Conservation (phyloP, 2,888 invertebrate species). For the Drosophila peninsularis region DNA sequence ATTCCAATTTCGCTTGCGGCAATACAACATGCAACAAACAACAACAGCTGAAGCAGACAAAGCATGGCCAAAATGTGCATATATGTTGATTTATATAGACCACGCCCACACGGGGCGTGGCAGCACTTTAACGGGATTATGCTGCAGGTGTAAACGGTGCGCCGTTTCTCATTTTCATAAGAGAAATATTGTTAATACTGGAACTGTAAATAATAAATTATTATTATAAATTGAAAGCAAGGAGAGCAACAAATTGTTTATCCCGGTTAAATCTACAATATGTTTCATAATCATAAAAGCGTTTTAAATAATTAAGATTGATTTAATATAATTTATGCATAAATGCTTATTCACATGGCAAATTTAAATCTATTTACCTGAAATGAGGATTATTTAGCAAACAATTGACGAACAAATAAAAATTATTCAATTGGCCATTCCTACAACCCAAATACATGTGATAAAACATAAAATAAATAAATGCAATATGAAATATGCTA, state of each 20-base stretch:
- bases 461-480: neutral
- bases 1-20: slow-evolving; percentile 33
- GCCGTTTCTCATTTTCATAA: neutral
- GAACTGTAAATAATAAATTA: neutral
- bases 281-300: neutral
- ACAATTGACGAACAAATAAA: neutral
- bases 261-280: neutral
- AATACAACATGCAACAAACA: neutral
- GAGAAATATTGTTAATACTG: neutral
- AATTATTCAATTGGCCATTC: too few relatives aligned
- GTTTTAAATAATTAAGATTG: neutral
- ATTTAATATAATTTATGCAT: neutral
- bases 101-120: neutral
- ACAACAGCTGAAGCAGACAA: neutral
- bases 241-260: neutral
- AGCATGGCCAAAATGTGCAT: neutral
- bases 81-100: slow-evolving; percentile 13
- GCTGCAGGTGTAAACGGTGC: neutral
- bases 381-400: neutral
- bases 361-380: neutral
- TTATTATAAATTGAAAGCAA: neutral
- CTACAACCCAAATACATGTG: neutral
- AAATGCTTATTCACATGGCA: neutral
- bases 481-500: neutral
- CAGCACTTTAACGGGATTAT: neutral